phyloP scores from a whole-genome alignment of 2,113 vertebrate genomes.

The Blennius ocellaris region DNA sequence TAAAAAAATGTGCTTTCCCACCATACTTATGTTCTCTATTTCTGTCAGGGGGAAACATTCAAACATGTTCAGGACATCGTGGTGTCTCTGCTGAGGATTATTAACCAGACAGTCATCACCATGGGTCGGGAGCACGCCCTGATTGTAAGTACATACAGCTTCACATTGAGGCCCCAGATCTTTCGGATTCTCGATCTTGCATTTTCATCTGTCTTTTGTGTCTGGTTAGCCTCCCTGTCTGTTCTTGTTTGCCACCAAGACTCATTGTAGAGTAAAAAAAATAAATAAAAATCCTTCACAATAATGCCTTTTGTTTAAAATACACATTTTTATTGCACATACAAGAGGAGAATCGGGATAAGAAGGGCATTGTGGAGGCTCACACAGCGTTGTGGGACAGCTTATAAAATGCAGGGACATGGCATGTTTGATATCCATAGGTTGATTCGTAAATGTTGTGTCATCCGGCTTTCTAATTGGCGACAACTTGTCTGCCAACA shows the following conservation, averaged over 20 bases:
- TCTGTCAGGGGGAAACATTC: constrained; percentile 87
- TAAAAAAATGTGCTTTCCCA: neutral
- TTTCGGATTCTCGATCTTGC: neutral
- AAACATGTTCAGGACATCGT: constrained; percentile 94
- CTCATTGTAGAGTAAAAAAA: constrained; percentile 19
- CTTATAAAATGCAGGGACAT: constrained; percentile 56
- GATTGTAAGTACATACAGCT: constrained; percentile 87
- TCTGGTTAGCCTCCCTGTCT: neutral
- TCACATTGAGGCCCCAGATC: neutral
- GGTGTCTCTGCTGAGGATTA: constrained; percentile 88
- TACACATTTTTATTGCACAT: constrained; percentile 81
- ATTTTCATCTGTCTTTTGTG: neutral
- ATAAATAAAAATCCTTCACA: constrained; percentile 39
- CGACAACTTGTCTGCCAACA: constrained; percentile 43
- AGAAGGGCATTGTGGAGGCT: constrained; percentile 46
- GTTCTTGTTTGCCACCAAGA: neutral
- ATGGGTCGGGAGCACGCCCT: constrained; percentile 92
- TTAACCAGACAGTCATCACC: constrained; percentile 92
- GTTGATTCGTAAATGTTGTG: constrained; percentile 47
- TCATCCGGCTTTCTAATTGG: constrained; percentile 50
- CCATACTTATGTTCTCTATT: constrained; percentile 28
- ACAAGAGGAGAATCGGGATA: constrained; percentile 56
- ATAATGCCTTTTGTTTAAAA: constrained; percentile 67
- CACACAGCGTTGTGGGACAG: constrained; percentile 38
- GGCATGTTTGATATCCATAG: constrained; percentile 32